These are phyloP conservation scores for Brienomyrus brachyistius DNA, from an alignment of 2,113 vertebrate species.

Conservation along the genomic window DNA sequence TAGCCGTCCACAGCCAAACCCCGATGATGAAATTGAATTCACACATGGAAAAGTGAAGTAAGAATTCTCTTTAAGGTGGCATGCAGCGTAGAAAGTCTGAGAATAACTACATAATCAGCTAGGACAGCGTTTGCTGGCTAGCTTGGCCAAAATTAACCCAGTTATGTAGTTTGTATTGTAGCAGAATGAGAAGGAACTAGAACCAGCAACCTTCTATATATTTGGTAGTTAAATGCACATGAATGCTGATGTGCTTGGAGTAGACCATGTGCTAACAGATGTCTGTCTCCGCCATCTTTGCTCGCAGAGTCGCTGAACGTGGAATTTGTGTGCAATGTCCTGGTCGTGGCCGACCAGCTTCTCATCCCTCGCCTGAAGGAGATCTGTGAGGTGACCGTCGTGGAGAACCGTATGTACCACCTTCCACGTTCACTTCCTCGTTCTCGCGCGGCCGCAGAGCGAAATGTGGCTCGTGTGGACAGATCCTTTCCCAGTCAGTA, in stretches of 20 bases:
- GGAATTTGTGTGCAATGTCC: constrained; percentile 84
- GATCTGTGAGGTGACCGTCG: constrained; percentile 88
- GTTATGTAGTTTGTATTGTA: neutral
- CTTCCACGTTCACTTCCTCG: neutral
- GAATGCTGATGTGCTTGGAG: neutral
- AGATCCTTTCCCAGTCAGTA: neutral
- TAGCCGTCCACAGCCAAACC: no score
- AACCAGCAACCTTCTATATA: neutral
- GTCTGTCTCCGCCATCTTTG: neutral
- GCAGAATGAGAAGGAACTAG: neutral
- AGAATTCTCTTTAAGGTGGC: neutral
- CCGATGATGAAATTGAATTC: no score
- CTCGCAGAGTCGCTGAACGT: constrained; percentile 78
- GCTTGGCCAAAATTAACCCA: neutral
- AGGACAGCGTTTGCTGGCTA: neutral
- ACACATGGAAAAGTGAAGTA: no score
- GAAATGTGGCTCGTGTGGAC: neutral
- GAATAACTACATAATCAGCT: neutral
- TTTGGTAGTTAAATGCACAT: neutral
- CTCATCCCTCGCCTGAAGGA: constrained; percentile 87
- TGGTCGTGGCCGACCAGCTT: constrained; percentile 92
- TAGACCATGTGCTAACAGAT: neutral
- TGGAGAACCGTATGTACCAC: constrained; percentile 76
- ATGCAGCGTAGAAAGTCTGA: neutral
- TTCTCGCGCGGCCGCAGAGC: neutral